Evolutionary conservation across 2,888 invertebrate genomes (phyloP), one percentile per base, ranked within the genome.

Genomic region (Heliconius cydno): DNA sequence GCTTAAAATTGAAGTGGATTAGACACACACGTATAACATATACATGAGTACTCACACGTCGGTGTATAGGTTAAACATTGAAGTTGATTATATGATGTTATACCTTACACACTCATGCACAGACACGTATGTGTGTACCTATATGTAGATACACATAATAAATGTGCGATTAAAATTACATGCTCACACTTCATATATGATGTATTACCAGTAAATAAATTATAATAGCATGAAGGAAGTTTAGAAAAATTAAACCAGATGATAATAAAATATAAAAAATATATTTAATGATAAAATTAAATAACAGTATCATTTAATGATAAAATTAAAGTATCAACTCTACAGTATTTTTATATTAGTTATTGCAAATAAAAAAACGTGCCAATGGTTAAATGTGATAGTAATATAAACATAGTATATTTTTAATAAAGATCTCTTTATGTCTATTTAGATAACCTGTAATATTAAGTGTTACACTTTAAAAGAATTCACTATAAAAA

Each of bases 1-100:
- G 3, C 15, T 92, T 82, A 81, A 76, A 77, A 80, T 52, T 71
- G 73, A 78, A 46, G 60, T 73, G 19, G 72, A 78, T 41, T 78
- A 71, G 38, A 4, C 5, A 34, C 15, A 67, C 67, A 46, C 71
- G n/a, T n/a, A n/a, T n/a, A n/a, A 52, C 68, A 34, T n/a, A 52
- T 34, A 19, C 15, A 28, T 34, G 13, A 19, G 19, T 46, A 60
- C 13, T 3, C 13, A 57, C 72, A 60, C 30, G 22, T 22, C 30
- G 6, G 25, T 25, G 38, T 28, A 4, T 68, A n/a, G 22, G 57
- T 3, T n/a, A 22, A 57, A n/a, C 3, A 10, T 57, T n/a, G 57
- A 19, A 22, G 19, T n/a, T 60, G 10, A n/a, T 60, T n/a, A 10
- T 19, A 22, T 52, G 19, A 52, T 6, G 19, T 52, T 19, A 2